Percentiles rank a stretch among this genome's conserved stretches.
phyloP scores from a whole-genome alignment of 2,888 invertebrate genomes.

The Nemotelus pantherinus region DNA sequence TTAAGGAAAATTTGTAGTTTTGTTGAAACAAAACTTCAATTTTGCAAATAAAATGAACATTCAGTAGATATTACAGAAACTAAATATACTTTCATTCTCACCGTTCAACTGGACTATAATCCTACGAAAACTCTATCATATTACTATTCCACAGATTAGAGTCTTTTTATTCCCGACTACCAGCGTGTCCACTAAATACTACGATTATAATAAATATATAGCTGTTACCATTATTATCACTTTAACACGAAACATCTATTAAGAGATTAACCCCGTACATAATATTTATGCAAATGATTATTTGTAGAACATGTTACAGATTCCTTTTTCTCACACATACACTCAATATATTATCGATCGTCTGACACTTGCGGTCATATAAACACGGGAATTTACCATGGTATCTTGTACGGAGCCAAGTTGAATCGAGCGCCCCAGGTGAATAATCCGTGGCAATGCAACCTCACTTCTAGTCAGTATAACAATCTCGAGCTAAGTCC shows the following conservation, averaged over 20 bases:
- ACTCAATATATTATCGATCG: conserved; percentile 38
- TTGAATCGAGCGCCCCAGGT: background rate
- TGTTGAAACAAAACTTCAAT: too few relatives aligned
- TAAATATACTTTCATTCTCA: too few relatives aligned
- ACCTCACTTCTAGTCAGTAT: too few relatives aligned
- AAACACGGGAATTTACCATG: conserved; percentile 17
- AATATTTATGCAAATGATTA: conserved; percentile 51
- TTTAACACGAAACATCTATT: conserved; percentile 48
- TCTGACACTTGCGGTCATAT: conserved; percentile 14
- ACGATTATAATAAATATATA: conserved; percentile 17
- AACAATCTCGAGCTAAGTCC: conserved; percentile 21
- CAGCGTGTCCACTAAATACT: background rate
- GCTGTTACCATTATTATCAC: conserved; percentile 39
- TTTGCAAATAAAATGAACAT: too few relatives aligned
- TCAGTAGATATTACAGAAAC: too few relatives aligned
- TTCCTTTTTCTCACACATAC: conserved; percentile 50
- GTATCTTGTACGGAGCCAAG: background rate
- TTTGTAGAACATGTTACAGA: conserved; percentile 51
- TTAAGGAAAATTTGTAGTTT: too few relatives aligned
- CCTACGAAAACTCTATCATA: too few relatives aligned
- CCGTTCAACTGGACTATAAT: too few relatives aligned
- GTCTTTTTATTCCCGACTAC: too few relatives aligned
- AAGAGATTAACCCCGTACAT: conserved; percentile 48
- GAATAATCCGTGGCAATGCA: too few relatives aligned
- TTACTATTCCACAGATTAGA: too few relatives aligned